A percentile compares a stretch with the other conserved stretches of the same genome.
These are phyloP conservation scores for Merops nubicus DNA, from an alignment of 2,113 vertebrate genomes.

Conservation along the genomic window DNA sequence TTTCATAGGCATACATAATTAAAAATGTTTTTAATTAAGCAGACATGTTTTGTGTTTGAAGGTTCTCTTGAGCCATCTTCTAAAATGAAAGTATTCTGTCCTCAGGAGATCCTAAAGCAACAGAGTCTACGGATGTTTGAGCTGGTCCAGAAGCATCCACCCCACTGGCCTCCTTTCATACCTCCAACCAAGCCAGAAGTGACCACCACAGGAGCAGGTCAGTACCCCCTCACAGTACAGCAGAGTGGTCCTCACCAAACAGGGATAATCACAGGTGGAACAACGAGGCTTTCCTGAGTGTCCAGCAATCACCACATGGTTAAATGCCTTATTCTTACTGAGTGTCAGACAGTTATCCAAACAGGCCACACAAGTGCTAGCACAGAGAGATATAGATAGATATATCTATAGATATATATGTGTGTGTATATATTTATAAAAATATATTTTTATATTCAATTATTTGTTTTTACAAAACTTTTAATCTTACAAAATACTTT, in stretches of 20 bases:
- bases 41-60: not conserved
- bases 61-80: not conserved
- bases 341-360: not conserved
- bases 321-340: not conserved
- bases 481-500: not conserved
- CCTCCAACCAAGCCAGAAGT: constrained; percentile 87
- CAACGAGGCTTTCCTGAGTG: not conserved
- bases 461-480: too few relatives aligned
- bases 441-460: too few relatives aligned
- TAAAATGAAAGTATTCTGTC: not conserved
- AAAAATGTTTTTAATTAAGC: not conserved
- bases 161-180: constrained; percentile 89
- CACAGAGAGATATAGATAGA: not conserved
- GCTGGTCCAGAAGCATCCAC: constrained; percentile 87
- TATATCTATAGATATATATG: too few relatives aligned
- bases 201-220: constrained; percentile 88
- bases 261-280: not conserved
- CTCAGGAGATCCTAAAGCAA: constrained; percentile 84
- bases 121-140: constrained; percentile 88
- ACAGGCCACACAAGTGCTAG: not conserved
- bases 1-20: not conserved
- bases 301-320: fast-evolving
- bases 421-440: too few relatives aligned
- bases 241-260: not conserved
- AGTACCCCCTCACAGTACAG: not conserved